Evolutionary conservation across 2,797 vertebrate species (phyloP), one percentile per base, ranked within the genome.

Genomic region (Erethizon dorsatum): DNA sequence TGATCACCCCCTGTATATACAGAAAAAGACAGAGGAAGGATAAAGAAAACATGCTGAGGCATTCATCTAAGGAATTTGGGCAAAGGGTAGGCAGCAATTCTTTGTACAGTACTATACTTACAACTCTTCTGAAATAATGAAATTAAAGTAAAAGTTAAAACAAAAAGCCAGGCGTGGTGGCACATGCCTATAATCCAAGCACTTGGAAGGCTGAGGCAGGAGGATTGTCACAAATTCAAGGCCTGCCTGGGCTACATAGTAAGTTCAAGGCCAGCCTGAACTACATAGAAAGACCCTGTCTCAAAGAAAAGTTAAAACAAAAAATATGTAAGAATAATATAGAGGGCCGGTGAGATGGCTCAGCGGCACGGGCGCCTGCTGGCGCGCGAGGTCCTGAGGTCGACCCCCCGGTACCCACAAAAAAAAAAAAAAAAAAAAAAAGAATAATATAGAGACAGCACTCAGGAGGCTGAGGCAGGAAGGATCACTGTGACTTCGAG

Each of bases 111-210:
- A 93, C 45, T n/a, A 5, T 65, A 67, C 41, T 45, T 69, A 24
- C 31, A 97, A 67, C 17, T n/a, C 31, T 61, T 91, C 37, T 78
- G 5, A 45, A 92, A 94, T 57, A 83, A 61, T 37, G 69, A 92
- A 63, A 94, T 86, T 33, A 89, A 83, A 93, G 52, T 69, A 71
- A 80, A 91, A 75, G 22, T 26, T 75, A 45, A 47, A 37, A 37
- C 41, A 26, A 59, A 90, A 92, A 45, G 69, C 69, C 69, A 41
- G 9, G 69, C 20, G 6, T 24, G 10, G 20, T 41, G n/a, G 37
- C 22, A 24, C 11, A 45, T 2, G 2, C 37, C 69, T 73, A 45
- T 13, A 73, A 45, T 26, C 69, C 69, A 20, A 45, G 37, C 10
- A 45, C 11, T 4, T 10, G 24, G 9, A 37, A 73, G 37, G 37